Base-by-base conservation (phyloP, 2,797 vertebrate genomes). In the Schizothorax lantsangensis region DNA sequence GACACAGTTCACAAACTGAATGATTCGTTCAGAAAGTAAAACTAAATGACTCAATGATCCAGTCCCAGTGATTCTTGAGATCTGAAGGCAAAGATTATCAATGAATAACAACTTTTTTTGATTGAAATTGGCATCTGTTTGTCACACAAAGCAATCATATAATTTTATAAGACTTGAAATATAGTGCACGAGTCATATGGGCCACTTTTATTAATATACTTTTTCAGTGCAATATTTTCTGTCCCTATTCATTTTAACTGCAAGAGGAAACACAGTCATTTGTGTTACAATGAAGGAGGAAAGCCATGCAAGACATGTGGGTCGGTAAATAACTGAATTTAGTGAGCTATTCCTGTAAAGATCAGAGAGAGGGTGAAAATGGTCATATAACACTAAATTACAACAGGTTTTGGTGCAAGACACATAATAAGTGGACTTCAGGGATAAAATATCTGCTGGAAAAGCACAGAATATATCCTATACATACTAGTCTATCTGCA, bases 401-500 rank as follows among this genome's bases (percentile, higher is more conserved):
- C 2, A 15, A 33, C 15, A 33, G 4, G 45, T 8, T 77, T 78
- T 78, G 36, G 49, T 52, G 72, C 45, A 74, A 75, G 73, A 75
- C 17, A 43, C n/a, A 79, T 43, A 62, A 59, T 62, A 17, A 79
- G 54, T 78, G 19, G 19, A 43, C 12, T 79, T 79, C 1, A 33
- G 57, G 10, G 38, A 47, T 45, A 14, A 30, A 45, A 80, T 26
- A 66, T 23, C 57, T 12, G 23, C 21, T 43, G n/a, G 4, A 64
- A 45, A 21, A 33, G 9, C 33, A 6, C 9, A 81, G 15, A 47
- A 3, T 30, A 74, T 14, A 17, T 74, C 33, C 21, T 17, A n/a
- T 9, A 14, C 40, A 6, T 69, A 30, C 45, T 54, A 79, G 23
- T 57, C 73, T 40, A 49, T 84, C 74, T 77, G 72, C 83, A 79